These are phyloP conservation scores for Ptilonorhynchus violaceus DNA, from an alignment of 2,113 vertebrate species.

Conservation along the genomic window DNA sequence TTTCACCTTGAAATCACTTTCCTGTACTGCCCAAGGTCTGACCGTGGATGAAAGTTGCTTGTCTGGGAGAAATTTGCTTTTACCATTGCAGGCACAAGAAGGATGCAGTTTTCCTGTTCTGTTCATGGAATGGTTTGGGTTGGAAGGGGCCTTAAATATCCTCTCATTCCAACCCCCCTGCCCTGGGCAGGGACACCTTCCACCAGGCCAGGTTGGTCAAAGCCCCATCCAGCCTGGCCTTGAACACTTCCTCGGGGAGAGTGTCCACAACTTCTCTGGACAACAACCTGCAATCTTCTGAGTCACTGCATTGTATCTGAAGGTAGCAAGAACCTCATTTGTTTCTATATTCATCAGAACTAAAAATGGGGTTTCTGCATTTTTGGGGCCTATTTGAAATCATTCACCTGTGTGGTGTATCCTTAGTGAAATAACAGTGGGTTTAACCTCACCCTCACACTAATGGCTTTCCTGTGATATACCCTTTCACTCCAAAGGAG, in stretches of 20 bases:
- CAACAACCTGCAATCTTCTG: neutral
- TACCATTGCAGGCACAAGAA: neutral
- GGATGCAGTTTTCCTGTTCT: neutral
- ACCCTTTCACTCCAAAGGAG: neutral
- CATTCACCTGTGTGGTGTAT: neutral
- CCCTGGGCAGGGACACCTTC: neutral
- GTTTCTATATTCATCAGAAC: neutral
- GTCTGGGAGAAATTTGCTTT: neutral
- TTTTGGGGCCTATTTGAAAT: neutral
- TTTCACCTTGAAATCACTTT: neutral
- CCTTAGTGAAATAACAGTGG: neutral
- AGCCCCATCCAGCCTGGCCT: neutral
- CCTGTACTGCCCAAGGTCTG: neutral
- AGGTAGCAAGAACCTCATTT: neutral
- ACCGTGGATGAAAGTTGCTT: neutral
- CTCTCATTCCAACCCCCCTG: neutral
- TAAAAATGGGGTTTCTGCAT: neutral
- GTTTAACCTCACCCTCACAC: neutral
- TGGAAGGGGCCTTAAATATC: neutral
- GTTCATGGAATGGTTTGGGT: neutral
- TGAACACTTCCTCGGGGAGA: neutral
- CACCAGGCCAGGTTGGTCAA: neutral
- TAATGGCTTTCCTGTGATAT: neutral
- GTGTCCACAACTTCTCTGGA: neutral
- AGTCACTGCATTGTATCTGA: neutral